A percentile compares a stretch with the other conserved stretches of the same genome.
These are phyloP conservation scores for Cloeon dipterum DNA, from an alignment of 2,888 invertebrate species.

Conservation along the genomic window DNA sequence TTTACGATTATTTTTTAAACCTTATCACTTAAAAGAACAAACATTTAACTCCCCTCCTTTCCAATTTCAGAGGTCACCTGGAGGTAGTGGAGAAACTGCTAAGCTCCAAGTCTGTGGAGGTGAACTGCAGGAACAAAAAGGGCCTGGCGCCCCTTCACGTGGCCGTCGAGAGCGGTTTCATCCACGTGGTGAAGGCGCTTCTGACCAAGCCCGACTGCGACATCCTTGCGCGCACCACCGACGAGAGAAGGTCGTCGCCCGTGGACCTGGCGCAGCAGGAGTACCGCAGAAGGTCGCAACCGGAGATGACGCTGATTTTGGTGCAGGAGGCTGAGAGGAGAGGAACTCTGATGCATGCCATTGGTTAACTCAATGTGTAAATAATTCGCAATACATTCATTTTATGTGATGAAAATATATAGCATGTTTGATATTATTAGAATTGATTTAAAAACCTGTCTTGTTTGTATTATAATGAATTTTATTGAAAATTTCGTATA, in stretches of 20 bases:
- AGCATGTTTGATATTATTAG: too few relatives aligned
- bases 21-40: too few relatives aligned
- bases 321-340: slow-evolving; percentile 5
- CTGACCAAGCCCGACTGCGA: slow-evolving; percentile 10
- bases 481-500: too few relatives aligned
- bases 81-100: slow-evolving; percentile 16
- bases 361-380: too few relatives aligned
- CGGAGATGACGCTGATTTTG: slow-evolving; percentile 9
- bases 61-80: slow-evolving; percentile 18
- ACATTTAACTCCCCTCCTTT: too few relatives aligned
- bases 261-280: slow-evolving; percentile 11
- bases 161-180: slow-evolving; percentile 19
- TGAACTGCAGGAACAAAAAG: slow-evolving; percentile 16
- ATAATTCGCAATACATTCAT: too few relatives aligned
- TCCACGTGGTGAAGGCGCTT: slow-evolving; percentile 13
- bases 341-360: too few relatives aligned
- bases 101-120: slow-evolving; percentile 14
- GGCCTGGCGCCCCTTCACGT: slow-evolving; percentile 17
- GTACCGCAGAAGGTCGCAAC: slow-evolving; percentile 10
- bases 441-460: too few relatives aligned
- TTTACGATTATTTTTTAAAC: too few relatives aligned
- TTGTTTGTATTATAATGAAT: too few relatives aligned
- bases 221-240: slow-evolving; percentile 6
- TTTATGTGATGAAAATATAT: too few relatives aligned
- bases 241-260: slow-evolving; percentile 8